Evolutionary conservation across 1,140 invertebrate genomes (phyloP).

Genomic region (Drosophila mauritiana): DNA sequence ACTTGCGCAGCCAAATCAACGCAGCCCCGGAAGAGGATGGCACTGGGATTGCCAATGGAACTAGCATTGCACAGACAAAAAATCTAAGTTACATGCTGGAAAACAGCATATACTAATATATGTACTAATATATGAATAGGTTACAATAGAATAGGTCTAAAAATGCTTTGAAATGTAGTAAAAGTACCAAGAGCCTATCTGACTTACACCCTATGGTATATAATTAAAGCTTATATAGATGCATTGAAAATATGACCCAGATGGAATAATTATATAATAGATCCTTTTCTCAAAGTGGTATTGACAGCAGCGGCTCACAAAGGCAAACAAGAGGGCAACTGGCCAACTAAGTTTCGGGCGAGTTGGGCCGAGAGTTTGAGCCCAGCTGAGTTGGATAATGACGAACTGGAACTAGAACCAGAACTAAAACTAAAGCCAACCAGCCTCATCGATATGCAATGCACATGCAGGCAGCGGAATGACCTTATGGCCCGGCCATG

Average conservation of each 20-base stretch:
- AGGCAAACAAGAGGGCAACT: conserved; percentile 70
- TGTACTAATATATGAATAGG: background rate
- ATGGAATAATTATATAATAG: too few relatives aligned
- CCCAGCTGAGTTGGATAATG: conserved; percentile 73
- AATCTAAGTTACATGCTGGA: background rate
- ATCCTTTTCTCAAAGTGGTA: background rate
- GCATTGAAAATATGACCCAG: background rate
- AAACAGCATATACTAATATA: too few relatives aligned
- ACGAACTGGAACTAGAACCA: conserved; percentile 72
- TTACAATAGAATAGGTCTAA: background rate
- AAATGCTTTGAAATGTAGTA: background rate
- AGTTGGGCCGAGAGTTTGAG: conserved; percentile 43
- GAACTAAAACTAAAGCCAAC: conserved; percentile 70
- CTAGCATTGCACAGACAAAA: background rate
- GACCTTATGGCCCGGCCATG: conserved; percentile 3
- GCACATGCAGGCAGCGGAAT: conserved; percentile 43
- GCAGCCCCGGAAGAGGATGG: conserved; percentile 54
- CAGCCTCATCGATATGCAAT: conserved; percentile 79
- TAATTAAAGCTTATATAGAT: background rate
- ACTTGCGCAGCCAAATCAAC: conserved; percentile 78
- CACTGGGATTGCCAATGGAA: conserved; percentile 15
- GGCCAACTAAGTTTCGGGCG: conserved; percentile 65
- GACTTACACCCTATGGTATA: too few relatives aligned
- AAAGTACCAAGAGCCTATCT: too few relatives aligned
- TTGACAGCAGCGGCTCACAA: conserved; percentile 42